Conservation (phyloP, 1,140 invertebrate genomes). For the Arctopsyche grandis region DNA sequence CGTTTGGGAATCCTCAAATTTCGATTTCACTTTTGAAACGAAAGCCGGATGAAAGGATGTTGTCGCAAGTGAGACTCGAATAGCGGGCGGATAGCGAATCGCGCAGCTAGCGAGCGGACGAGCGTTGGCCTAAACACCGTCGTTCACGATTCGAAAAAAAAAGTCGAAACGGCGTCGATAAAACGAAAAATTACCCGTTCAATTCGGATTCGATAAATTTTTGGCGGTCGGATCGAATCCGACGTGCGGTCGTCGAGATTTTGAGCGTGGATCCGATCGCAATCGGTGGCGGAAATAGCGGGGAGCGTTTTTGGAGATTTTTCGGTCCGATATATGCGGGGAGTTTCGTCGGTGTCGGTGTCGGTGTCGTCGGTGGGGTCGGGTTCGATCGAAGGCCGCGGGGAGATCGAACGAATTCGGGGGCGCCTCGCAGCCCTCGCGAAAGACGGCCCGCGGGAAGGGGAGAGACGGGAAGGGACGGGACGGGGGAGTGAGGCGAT, state of each 20-base stretch:
- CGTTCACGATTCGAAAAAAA: too few relatives aligned
- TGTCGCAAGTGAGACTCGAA: too few relatives aligned
- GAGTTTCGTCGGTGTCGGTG: conserved; percentile 5
- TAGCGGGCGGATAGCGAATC: too few relatives aligned
- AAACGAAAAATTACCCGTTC: too few relatives aligned
- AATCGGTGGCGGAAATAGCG: neutral
- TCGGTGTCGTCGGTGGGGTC: neutral
- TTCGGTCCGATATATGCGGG: neutral
- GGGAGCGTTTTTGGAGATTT: neutral
- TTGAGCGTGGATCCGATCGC: neutral
- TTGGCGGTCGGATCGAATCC: too few relatives aligned
- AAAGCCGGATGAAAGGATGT: too few relatives aligned
- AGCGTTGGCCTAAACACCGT: too few relatives aligned
- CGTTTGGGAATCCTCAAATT: too few relatives aligned
- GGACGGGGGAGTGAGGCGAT: neutral
- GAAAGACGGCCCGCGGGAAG: neutral
- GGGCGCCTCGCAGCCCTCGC: neutral
- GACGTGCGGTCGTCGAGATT: too few relatives aligned
- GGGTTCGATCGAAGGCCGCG: conserved; percentile 3
- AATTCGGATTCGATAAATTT: too few relatives aligned
- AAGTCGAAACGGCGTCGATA: neutral
- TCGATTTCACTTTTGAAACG: too few relatives aligned
- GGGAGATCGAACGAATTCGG: neutral
- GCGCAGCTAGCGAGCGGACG: too few relatives aligned
- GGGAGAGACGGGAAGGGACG: neutral